Evolutionary conservation across 35 echinoderm and acorn worm species (phyloP), one percentile per base, ranked within the genome.

Genomic region (Diadema setosum): DNA sequence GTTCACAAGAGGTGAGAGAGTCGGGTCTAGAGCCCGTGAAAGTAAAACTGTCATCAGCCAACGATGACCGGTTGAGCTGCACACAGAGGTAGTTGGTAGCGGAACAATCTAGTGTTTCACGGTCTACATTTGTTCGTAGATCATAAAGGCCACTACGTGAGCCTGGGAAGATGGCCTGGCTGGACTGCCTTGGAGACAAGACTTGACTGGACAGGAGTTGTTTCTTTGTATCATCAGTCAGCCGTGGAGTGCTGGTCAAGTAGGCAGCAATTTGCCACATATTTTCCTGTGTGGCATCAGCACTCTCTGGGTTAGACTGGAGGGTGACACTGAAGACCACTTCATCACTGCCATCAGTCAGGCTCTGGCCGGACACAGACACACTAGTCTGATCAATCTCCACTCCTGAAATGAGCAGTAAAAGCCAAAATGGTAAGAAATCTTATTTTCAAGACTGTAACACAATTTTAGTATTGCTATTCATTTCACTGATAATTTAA

Each of bases 221-320:
- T 31, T 63, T 87, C 0, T 45, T 58, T n/a, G n/a, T n/a, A n/a
- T n/a, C n/a, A 5, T 73, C 82, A 2, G 29, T 74, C 14, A 91
- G 92, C 27, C 83, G 50, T 11, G 48, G 46, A 33, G 89, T 63
- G 15, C 45, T 85, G 29, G 92, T 74, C 4, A 89, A 25, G 82
- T 85, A 98, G 2, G 92, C 83, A 65, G 85, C 80, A 29, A 94
- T 17, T 48, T 86, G 70, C 96, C 96, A 98, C 49, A 94, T 81
- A 21, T 84, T 60, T 45, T 94, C 88, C 17, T 85, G 85, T 5
- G 12, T 35, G 24, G 92, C 96, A 82, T 98, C 92, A 35, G 88
- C 96, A 80, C 89, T 89, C 14, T 80, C 76, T 39, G 46, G 41
- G 11, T 73, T 57, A 31, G 92, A 82, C 3, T 16, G 12, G 5